These are phyloP conservation scores for Muscina levida DNA, from an alignment of 2,888 invertebrate genomes.

Conservation along the genomic window DNA sequence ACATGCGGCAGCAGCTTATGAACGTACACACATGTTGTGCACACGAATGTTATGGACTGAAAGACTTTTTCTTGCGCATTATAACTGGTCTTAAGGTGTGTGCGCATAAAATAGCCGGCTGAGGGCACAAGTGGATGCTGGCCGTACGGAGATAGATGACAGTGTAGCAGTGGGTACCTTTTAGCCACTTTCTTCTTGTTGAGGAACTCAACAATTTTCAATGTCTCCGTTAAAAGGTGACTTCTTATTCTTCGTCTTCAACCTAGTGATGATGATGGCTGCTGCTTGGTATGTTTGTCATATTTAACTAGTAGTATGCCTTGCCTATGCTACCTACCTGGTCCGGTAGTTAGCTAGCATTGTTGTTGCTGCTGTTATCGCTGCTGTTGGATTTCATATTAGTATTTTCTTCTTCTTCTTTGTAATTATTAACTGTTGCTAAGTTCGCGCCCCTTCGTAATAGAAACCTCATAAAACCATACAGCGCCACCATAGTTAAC, in stretches of 20 bases:
- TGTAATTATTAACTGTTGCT: not conserved
- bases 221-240: too few species aligned
- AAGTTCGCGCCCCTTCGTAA: not conserved
- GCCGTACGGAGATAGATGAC: too few species aligned
- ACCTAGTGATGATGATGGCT: not conserved
- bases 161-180: not conserved
- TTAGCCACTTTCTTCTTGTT: constrained; percentile 62
- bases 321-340: too few species aligned
- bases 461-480: not conserved
- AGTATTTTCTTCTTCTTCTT: too few species aligned
- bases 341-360: too few species aligned
- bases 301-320: too few species aligned
- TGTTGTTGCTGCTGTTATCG: too few species aligned
- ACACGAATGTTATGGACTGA: too few species aligned
- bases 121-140: too few species aligned
- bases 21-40: not conserved
- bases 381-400: too few species aligned
- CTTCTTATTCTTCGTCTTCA: constrained; percentile 3
- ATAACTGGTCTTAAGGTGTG: constrained; percentile 55
- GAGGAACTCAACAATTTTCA: too few species aligned
- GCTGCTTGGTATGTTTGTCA: not conserved
- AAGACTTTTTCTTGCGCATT: constrained; percentile 11
- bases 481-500: too few species aligned
- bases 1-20: constrained; percentile 25
- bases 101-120: not conserved